Base-by-base conservation (phyloP, 2,113 vertebrate genomes). In the Tetraodon nigroviridis region DNA sequence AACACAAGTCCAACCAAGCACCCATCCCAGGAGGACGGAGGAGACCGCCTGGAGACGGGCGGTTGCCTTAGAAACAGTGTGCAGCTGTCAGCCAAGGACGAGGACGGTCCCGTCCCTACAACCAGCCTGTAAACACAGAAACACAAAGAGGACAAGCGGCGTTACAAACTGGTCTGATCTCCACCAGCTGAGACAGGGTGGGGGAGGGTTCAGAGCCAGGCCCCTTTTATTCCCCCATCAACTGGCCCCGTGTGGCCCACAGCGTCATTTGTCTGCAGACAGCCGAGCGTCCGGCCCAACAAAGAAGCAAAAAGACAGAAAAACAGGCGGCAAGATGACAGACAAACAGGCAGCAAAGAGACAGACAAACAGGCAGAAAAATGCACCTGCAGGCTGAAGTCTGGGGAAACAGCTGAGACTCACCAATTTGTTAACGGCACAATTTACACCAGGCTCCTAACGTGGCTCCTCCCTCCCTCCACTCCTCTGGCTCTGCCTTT, bases 81-180 rank as follows among this genome's bases (percentile, higher is more conserved):
- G 58, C 67, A 51, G 21, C 79, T 77, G 84, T 84, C 81, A 82
- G 72, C 76, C 75, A 83, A 86, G 87, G 85, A 87, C 87, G 84
- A 80, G 3, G 3, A 44, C 73, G 71, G 73, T 71, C 55, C 58
- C 51, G 51, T 80, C 55, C 69, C 69, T 76, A 76, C 75, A 82
- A 80, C 76, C 79, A 81, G 79, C 77, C 78, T 82, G 83, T 87
- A 86, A 87, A 87, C 80, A 84, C 71, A 75, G 61, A 80, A 79
- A 83, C 84, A 80, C 75, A 71, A 84, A 80, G 81, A 83, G 68
- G 69, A 72, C 73, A 58, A 81, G 57, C 55, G 3, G 75, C 64
- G 80, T 87, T 76, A 79, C 81, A 83, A 81, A 83, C 79, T 71
- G 78, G 81, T 87, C 87, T 87, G 83, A 89, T 87, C 80, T 85